Conservation (phyloP, 2,888 invertebrate species). For the Belgica antarctica region DNA sequence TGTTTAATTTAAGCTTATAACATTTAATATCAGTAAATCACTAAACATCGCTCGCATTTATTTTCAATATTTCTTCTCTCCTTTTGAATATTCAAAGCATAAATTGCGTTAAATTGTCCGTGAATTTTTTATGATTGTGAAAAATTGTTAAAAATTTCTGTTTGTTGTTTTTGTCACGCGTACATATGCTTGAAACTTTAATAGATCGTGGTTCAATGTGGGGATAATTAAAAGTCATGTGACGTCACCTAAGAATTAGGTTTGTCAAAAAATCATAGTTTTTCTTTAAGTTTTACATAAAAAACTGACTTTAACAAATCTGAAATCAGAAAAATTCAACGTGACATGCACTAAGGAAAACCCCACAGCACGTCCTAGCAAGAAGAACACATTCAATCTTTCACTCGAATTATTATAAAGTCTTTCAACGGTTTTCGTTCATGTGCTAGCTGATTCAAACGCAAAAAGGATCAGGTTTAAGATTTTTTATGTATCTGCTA, state of each 20-base stretch:
- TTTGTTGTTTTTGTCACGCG: background rate
- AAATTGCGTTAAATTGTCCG: conserved; percentile 44
- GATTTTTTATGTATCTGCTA: background rate
- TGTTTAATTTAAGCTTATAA: conserved; percentile 30
- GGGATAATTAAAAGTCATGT: too few relatives aligned
- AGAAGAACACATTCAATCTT: too few relatives aligned
- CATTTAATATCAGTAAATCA: conserved; percentile 38
- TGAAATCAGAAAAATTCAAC: too few relatives aligned
- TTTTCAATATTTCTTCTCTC: conserved; percentile 4
- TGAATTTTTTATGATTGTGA: conserved; percentile 42
- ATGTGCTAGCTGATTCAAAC: background rate
- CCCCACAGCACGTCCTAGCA: too few relatives aligned
- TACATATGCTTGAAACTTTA: background rate
- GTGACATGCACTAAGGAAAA: too few relatives aligned
- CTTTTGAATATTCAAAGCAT: conserved; percentile 39
- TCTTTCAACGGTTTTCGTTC: background rate
- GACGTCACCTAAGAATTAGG: too few relatives aligned
- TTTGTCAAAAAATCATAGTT: too few relatives aligned
- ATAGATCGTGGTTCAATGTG: background rate
- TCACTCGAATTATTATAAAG: too few relatives aligned
- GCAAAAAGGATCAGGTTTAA: conserved; percentile 17
- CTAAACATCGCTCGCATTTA: background rate
- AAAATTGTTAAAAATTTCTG: conserved; percentile 29
- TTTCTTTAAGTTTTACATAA: too few relatives aligned
- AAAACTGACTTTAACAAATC: too few relatives aligned